Conservation (phyloP, 2,888 invertebrate genomes). For the Drosophila engyochracea region DNA sequence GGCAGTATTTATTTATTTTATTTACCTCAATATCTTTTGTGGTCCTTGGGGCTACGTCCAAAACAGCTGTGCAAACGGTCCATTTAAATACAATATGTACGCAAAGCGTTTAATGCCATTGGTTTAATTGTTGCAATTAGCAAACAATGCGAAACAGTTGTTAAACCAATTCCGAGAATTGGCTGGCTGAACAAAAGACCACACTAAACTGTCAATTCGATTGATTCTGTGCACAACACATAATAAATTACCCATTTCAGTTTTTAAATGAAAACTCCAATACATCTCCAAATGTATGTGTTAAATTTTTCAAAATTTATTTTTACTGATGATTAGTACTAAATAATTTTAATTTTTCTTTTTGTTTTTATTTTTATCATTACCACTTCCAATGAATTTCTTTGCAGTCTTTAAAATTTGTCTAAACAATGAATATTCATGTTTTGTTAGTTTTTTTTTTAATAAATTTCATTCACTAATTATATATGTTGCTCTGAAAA, state of each 20-base stretch:
- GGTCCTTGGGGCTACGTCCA: slow-evolving; percentile 24
- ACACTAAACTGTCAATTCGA: slow-evolving; percentile 8
- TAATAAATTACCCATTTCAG: neutral
- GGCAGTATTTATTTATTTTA: slow-evolving; percentile 14
- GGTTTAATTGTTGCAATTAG: slow-evolving; percentile 61
- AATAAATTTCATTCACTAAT: slow-evolving; percentile 57
- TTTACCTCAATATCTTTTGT: slow-evolving; percentile 21
- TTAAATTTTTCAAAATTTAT: slow-evolving; percentile 70
- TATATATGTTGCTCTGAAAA: slow-evolving; percentile 56
- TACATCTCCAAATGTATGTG: slow-evolving; percentile 27
- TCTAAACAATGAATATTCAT: slow-evolving; percentile 83
- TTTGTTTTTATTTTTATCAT: slow-evolving; percentile 54
- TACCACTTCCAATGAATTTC: slow-evolving; percentile 84
- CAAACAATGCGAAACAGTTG: slow-evolving; percentile 66
- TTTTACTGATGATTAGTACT: slow-evolving; percentile 78
- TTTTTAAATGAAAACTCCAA: neutral
- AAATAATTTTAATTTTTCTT: slow-evolving; percentile 68
- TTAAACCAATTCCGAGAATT: slow-evolving; percentile 55
- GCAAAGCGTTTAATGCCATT: slow-evolving; percentile 40
- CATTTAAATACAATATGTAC: slow-evolving; percentile 36
- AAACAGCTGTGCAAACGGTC: slow-evolving; percentile 64
- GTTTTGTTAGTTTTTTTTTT: slow-evolving; percentile 53
- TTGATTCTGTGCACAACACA: neutral
- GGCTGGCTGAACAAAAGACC: slow-evolving; percentile 35
- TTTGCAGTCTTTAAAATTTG: slow-evolving; percentile 85